phyloP scores from a whole-genome alignment of 2,888 invertebrate species.

The Drosophila infuscata region DNA sequence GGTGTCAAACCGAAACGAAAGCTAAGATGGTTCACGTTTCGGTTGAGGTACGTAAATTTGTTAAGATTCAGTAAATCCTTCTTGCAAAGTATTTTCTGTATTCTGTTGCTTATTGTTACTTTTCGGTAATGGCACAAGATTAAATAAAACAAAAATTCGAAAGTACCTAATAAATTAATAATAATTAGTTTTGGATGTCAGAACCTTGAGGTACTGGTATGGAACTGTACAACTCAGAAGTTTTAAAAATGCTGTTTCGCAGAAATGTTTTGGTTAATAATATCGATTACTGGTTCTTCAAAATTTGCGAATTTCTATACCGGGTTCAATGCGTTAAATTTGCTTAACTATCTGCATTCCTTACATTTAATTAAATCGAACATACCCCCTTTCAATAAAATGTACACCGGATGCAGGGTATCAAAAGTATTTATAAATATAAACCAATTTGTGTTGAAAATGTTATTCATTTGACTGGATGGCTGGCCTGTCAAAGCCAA shows the following conservation, averaged over 20 bases:
- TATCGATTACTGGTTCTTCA: neutral
- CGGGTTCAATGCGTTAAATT: neutral
- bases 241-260: neutral
- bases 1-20: neutral
- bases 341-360: neutral
- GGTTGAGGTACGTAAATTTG: neutral
- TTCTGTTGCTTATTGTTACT: neutral
- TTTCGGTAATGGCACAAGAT: neutral
- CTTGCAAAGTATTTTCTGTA: neutral
- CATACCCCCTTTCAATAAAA: neutral
- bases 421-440: slow-evolving; percentile 1
- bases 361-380: neutral
- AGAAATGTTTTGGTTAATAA: neutral
- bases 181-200: neutral
- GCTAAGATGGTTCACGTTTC: neutral
- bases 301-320: neutral
- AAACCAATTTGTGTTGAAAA: slow-evolving; percentile 9
- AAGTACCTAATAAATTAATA: neutral
- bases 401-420: neutral
- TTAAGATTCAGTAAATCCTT: neutral
- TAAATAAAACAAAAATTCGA: neutral
- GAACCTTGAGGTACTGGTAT: too few species aligned
- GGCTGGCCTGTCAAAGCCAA: slow-evolving; percentile 28
- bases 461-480: slow-evolving; percentile 26
- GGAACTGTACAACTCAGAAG: neutral